phyloP scores from a whole-genome alignment of 2,113 vertebrate species.

The Brachyistius frenatus region DNA sequence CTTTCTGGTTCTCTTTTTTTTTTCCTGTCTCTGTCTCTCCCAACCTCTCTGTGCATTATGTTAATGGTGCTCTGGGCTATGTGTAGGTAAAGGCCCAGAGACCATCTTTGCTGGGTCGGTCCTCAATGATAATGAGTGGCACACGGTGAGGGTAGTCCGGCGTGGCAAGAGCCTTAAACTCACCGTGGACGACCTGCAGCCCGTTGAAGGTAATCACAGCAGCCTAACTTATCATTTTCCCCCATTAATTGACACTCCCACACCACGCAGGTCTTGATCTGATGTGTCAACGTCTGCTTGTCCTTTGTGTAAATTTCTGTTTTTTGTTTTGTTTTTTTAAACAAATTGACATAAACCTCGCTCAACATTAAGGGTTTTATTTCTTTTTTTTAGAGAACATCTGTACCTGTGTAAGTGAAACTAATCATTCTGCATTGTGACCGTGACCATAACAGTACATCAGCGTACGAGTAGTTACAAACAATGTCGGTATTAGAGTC shows the following conservation, averaged over 20 bases:
- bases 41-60: constrained; percentile 51
- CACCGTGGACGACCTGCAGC: constrained; percentile 95
- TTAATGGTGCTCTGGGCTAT: constrained; percentile 93
- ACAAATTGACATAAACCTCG: background rate
- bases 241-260: background rate
- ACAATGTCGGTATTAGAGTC: background rate
- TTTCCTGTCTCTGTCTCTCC: constrained; percentile 59
- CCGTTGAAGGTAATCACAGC: constrained; percentile 83
- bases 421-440: constrained; percentile 22
- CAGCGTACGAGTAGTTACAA: background rate
- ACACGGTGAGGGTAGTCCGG: constrained; percentile 97
- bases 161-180: constrained; percentile 97
- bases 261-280: background rate
- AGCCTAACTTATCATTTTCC: constrained; percentile 4
- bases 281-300: background rate
- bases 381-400: constrained; percentile 43
- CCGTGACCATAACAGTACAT: background rate
- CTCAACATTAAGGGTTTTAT: constrained; percentile 20
- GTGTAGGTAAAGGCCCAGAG: constrained; percentile 99
- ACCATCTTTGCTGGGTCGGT: constrained; percentile 99
- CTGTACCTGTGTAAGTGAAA: constrained; percentile 38
- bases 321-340: background rate
- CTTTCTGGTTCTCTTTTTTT: constrained; percentile 39
- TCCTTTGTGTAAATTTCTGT: constrained; percentile 10
- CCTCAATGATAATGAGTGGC: constrained; percentile 99